phyloP scores from a whole-genome alignment of 2,113 vertebrate genomes.

The Ictidomys tridecemlineatus region DNA sequence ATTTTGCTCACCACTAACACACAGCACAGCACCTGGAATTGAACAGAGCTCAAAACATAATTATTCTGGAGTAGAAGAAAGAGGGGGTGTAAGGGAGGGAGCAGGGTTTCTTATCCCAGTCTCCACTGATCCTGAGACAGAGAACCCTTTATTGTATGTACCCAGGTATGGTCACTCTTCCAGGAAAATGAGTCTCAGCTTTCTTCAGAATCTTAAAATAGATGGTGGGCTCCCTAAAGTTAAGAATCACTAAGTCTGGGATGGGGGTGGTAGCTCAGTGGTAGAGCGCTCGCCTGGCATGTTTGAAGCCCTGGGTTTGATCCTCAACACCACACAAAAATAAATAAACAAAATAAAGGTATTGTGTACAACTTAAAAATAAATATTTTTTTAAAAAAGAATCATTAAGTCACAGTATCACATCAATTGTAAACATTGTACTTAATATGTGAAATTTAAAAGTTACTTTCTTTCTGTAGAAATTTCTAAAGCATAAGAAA shows the following conservation, averaged over 20 bases:
- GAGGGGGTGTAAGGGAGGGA: neutral
- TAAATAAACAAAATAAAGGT: too few relatives aligned
- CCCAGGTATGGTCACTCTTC: neutral
- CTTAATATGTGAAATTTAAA: neutral
- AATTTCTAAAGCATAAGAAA: neutral
- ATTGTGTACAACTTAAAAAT: too few relatives aligned
- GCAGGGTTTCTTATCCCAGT: neutral
- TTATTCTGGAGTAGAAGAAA: neutral
- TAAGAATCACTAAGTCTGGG: neutral
- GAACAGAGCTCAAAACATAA: neutral
- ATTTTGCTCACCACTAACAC: neutral
- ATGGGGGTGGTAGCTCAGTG: too few relatives aligned
- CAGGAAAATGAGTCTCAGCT: neutral
- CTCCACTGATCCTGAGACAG: neutral
- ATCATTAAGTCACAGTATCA: neutral
- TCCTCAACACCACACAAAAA: too few relatives aligned
- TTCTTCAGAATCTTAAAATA: neutral
- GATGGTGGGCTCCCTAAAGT: neutral
- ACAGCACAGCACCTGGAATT: neutral
- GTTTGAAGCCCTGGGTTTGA: too few relatives aligned
- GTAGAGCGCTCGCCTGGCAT: too few relatives aligned
- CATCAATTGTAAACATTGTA: neutral
- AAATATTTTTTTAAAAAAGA: neutral
- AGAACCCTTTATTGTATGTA: neutral
- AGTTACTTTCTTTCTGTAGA: conserved; percentile 10